phyloP scores from a whole-genome alignment of 1,140 invertebrate species.

The Drosophila lini region DNA sequence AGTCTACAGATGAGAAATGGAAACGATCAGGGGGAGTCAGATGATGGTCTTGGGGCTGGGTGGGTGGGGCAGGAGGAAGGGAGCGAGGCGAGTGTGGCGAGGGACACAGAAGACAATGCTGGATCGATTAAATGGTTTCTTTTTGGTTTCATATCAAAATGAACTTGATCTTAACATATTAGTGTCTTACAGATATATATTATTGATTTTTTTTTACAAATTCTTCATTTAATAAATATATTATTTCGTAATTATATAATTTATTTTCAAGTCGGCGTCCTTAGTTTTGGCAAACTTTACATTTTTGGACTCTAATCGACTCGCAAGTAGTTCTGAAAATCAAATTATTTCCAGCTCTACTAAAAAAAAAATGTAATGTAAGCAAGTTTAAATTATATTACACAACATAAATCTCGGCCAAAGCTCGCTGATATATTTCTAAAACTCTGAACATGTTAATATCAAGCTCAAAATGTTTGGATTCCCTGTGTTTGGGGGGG shows the following conservation, averaged over 20 bases:
- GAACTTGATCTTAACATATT: slow-evolving; percentile 24
- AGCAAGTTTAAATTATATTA: not conserved
- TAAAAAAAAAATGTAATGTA: not conserved
- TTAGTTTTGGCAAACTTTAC: not conserved
- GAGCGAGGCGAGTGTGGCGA: not conserved
- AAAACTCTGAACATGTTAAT: slow-evolving; percentile 7
- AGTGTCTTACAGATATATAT: not conserved
- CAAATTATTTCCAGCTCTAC: no score
- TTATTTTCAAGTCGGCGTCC: not conserved
- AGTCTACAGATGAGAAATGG: slow-evolving; percentile 85
- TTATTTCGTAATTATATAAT: not conserved
- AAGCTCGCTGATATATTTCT: not conserved
- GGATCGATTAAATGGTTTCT: slow-evolving; percentile 2
- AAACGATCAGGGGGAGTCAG: slow-evolving; percentile 54
- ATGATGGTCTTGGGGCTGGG: not conserved
- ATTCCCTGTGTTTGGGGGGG: no score
- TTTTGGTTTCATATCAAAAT: slow-evolving; percentile 8
- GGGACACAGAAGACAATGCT: slow-evolving; percentile 29
- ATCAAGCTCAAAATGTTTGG: slow-evolving; percentile 14
- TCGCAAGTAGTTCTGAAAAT: no score
- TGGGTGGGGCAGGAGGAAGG: not conserved
- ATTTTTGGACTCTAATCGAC: not conserved
- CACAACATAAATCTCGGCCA: not conserved
- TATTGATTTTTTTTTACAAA: not conserved
- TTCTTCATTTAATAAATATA: not conserved